Conservation (phyloP, 2,113 vertebrate species). For the Falcunculus frontatus region DNA sequence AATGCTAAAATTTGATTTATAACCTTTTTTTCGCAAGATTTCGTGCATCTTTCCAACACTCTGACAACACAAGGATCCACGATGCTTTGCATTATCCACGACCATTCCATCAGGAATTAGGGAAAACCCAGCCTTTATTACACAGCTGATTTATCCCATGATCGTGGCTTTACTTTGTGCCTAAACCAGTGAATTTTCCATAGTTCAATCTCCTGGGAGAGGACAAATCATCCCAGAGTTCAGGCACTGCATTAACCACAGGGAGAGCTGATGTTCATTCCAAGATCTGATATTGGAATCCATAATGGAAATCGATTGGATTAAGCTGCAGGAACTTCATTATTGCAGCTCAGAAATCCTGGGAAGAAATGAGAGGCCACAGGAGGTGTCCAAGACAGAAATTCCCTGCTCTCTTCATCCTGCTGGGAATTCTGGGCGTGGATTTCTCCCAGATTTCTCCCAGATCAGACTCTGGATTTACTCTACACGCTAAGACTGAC, state of each 20-base stretch:
- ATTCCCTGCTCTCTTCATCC: background rate
- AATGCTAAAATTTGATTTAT: background rate
- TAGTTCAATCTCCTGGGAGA: background rate
- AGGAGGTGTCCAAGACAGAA: background rate
- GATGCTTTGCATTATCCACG: background rate
- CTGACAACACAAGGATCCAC: background rate
- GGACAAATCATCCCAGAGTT: background rate
- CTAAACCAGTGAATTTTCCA: accelerated
- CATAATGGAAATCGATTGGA: background rate
- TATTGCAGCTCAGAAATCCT: background rate
- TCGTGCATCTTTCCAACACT: accelerated
- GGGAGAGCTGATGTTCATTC: background rate
- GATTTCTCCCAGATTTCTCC: background rate
- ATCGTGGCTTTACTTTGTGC: background rate
- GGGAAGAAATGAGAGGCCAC: background rate
- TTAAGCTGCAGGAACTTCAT: background rate
- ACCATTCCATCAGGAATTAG: background rate
- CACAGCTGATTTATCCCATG: background rate
- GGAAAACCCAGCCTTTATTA: background rate
- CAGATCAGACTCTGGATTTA: background rate
- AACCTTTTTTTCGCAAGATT: background rate
- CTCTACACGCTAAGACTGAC: background rate
- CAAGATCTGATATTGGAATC: background rate
- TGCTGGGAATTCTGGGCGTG: background rate
- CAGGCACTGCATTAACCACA: background rate